Conservation (phyloP, 2,888 invertebrate genomes). For the Pristionchus arcanus region DNA sequence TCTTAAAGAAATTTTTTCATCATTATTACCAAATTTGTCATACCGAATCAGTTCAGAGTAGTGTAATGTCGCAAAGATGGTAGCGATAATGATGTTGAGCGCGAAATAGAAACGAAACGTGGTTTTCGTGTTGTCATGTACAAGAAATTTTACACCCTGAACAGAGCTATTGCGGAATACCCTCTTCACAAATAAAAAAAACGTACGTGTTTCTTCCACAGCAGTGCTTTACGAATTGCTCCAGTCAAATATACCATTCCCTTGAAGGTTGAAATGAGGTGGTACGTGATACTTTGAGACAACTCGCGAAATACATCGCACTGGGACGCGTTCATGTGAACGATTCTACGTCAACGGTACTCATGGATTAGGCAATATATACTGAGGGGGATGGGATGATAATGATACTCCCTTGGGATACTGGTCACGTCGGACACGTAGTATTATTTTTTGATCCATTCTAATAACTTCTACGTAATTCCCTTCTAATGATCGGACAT, state of each 20-base stretch:
- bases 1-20: background rate
- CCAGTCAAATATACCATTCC: background rate
- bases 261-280: background rate
- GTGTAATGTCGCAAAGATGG: background rate
- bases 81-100: background rate
- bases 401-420: too few species aligned
- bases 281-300: background rate
- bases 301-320: background rate
- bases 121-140: background rate
- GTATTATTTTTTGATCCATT: too few species aligned
- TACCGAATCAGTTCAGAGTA: background rate
- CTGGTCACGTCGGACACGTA: too few species aligned
- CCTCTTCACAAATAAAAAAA: too few species aligned
- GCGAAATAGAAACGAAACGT: too few species aligned
- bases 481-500: too few species aligned
- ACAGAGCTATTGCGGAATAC: background rate
- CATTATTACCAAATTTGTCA: too few species aligned
- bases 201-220: background rate
- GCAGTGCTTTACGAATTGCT: background rate
- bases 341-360: too few species aligned
- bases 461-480: too few species aligned
- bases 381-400: too few species aligned
- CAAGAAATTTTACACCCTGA: background rate
- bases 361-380: too few species aligned
- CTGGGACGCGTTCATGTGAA: background rate